Evolutionary conservation across 2,113 vertebrate genomes (phyloP).

Genomic region (Calidris pugnax): DNA sequence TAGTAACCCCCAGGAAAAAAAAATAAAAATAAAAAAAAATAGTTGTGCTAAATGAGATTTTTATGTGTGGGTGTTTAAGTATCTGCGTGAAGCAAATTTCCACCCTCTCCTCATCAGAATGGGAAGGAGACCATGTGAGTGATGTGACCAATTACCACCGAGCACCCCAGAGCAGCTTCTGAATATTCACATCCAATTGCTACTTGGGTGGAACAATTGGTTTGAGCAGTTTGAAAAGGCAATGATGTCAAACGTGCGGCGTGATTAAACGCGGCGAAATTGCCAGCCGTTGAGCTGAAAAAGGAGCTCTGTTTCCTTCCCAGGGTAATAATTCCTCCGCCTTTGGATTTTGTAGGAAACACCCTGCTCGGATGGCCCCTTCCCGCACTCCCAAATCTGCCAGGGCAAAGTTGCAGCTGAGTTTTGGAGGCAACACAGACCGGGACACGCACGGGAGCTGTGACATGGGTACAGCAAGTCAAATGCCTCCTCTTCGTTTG

Average conservation of each 20-base stretch:
- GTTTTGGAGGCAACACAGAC: not conserved
- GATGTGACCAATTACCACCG: conserved; percentile 41
- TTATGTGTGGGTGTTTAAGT: conserved; percentile 30
- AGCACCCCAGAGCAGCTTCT: conserved; percentile 41
- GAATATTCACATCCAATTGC: conserved; percentile 48
- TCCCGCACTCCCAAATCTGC: not conserved
- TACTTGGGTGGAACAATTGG: conserved; percentile 53
- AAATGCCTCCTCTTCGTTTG: not conserved
- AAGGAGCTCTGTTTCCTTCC: not conserved
- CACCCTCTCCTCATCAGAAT: conserved; percentile 36
- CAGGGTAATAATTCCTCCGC: not conserved
- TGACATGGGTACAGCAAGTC: not conserved
- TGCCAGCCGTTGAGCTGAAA: not conserved
- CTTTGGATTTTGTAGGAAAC: not conserved
- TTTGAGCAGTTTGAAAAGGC: conserved; percentile 41
- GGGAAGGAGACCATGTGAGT: conserved; percentile 36
- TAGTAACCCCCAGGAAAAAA: not conserved
- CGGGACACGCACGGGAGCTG: accelerated
- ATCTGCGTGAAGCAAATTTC: not conserved
- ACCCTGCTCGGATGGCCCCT: not conserved
- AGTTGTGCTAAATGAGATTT: conserved; percentile 25
- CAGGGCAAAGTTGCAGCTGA: not conserved
- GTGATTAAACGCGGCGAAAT: conserved; percentile 28
- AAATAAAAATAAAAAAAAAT: not conserved
- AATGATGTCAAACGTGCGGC: conserved; percentile 30